Evolutionary conservation across 2,113 vertebrate species (phyloP), one percentile per base, ranked within the genome.

Genomic region (Mastomys natalensis): DNA sequence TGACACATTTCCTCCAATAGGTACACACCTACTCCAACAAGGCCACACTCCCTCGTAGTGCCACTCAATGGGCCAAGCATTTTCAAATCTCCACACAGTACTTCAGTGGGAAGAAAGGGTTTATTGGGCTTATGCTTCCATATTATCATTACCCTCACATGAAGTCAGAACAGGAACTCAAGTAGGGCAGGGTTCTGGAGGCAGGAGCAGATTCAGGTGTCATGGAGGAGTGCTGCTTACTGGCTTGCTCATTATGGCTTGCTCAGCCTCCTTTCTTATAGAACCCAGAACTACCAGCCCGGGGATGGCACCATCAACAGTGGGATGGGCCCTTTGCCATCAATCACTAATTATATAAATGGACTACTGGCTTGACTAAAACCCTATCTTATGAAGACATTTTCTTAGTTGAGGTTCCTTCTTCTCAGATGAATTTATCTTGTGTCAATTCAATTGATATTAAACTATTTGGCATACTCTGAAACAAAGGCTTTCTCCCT

Each of bases 271-370:
- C 19, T 58, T 53, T 24, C 17, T 81, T 58, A 81, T 55, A 55
- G 78, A 81, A n/a, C 2, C 51, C 17, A 55, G 34, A 34, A 58
- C 10, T 53, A 24, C 10, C 17, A n/a, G 19, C 19, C 34, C 1
- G 4, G 51, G 4, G 0, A 5, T 24, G 19, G 31, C 8, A 22
- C 19, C 3, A 37, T 8, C 10, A 21, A 24, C 5, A 81, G 13
- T 24, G 34, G 21, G 21, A 5, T 58, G 21, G 10, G 53, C 11
- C 21, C 5, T n/a, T 53, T 22, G 3, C 5, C 8, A 12, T n/a
- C 10, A 81, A 81, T 13, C 11, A 15, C 21, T n/a, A 81, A 58
- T 58, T n/a, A 58, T 22, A 19, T n/a, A 81, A 24, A n/a, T 81
- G 4, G 34, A 10, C 10, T 81, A 58, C 0, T n/a, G 19, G 1